phyloP scores from a whole-genome alignment of 1,140 invertebrate species.

The Mamestra configurata region DNA sequence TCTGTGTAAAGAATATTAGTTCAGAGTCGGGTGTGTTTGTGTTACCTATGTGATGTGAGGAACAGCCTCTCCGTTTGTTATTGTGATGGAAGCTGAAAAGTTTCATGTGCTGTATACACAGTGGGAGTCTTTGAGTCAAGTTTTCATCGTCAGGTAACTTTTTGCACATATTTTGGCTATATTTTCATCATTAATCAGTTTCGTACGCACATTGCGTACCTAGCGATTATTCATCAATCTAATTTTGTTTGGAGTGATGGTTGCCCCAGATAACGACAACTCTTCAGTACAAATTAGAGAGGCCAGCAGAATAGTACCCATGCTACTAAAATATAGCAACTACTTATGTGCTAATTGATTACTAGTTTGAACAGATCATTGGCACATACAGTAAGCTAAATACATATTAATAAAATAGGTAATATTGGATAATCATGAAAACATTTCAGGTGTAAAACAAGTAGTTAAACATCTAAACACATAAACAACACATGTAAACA shows the following conservation, averaged over 20 bases:
- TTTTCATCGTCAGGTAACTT: constrained; percentile 57
- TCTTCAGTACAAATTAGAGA: neutral
- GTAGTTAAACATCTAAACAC: too few relatives aligned
- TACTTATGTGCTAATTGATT: too few relatives aligned
- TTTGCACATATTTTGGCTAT: neutral
- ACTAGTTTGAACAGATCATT: too few relatives aligned
- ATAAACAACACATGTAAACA: too few relatives aligned
- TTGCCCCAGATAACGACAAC: neutral
- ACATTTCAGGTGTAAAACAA: too few relatives aligned
- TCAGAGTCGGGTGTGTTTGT: constrained; percentile 8
- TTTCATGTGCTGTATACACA: constrained; percentile 58
- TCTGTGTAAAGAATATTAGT: constrained; percentile 13
- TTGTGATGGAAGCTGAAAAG: constrained; percentile 45
- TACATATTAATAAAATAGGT: too few relatives aligned
- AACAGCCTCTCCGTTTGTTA: neutral
- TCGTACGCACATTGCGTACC: neutral
- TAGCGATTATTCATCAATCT: neutral
- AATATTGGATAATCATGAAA: too few relatives aligned
- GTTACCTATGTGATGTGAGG: neutral
- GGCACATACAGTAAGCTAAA: too few relatives aligned
- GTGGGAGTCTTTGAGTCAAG: constrained; percentile 56
- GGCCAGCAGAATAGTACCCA: too few relatives aligned
- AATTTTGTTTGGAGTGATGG: constrained; percentile 1
- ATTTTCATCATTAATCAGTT: neutral
- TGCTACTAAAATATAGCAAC: too few relatives aligned